These are phyloP conservation scores for Crypturellus tataupa DNA, from an alignment of 2,797 vertebrate species.

Conservation along the genomic window DNA sequence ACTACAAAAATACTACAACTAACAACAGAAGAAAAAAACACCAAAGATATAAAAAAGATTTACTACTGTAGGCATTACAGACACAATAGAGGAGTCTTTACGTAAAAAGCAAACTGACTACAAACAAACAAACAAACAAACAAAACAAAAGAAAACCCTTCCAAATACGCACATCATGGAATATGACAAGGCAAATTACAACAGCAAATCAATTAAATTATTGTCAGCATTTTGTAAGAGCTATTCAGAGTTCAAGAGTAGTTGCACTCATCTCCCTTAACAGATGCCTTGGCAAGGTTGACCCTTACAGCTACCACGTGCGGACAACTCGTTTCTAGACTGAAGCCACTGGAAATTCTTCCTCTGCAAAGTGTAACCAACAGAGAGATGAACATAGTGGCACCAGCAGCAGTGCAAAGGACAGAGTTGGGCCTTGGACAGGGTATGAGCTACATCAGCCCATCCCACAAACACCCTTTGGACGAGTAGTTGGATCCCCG, in stretches of 20 bases:
- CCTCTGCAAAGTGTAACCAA: not conserved
- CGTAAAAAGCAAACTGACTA: not conserved
- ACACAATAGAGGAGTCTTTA: not conserved
- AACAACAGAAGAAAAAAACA: not conserved
- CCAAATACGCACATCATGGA: not conserved
- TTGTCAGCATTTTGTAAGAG: not conserved
- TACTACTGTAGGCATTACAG: no score
- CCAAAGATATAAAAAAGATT: not conserved
- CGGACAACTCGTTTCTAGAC: not conserved
- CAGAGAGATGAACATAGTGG: not conserved
- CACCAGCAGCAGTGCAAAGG: not conserved
- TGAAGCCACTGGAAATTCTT: not conserved
- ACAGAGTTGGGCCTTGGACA: not conserved
- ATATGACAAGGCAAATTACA: not conserved
- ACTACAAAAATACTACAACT: not conserved
- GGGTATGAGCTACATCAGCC: not conserved
- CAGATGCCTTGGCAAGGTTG: not conserved
- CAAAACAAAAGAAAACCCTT: not conserved
- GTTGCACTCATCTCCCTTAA: not conserved
- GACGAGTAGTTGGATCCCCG: not conserved
- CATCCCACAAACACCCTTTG: fast-evolving
- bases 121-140: not conserved
- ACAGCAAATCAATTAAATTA: not conserved
- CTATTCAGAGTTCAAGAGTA: not conserved
- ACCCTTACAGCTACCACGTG: not conserved